Evolutionary conservation across 2,888 invertebrate genomes (phyloP), one percentile per base, ranked within the genome.

Genomic region (Athripsodes cinereus): DNA sequence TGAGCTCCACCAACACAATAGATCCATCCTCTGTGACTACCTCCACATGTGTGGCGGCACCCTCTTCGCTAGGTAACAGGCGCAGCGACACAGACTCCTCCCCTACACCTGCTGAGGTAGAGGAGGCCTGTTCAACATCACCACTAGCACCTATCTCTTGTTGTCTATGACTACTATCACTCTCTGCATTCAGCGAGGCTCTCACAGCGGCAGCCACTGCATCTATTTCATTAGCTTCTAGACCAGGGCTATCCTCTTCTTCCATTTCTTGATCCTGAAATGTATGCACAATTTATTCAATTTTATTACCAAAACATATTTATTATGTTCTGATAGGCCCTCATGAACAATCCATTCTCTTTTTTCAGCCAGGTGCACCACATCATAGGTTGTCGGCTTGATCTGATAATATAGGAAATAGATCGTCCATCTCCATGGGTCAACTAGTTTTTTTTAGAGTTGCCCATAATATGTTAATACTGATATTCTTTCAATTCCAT

Each of bases 1-100:
- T 68, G 22, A 73, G 64, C 64, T 74, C 74, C 73, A 79, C 70
- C 16, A 79, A 69, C 18, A 79, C 72, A 2, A 78, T 70, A 6
- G 76, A 72, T 2, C 78, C 76, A 50, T 80, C 75, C 62, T 72
- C 72, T 0, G 74, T 74, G 1, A 72, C 74, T 1, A 76, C 74
- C 65, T 76, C 74, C 0, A 75, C 74, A 21, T 66, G 65, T 1
- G 65, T 65, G 11, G 64, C 54, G 6, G 59, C 52, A 1, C 65
- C 65, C 13, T 62, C 58, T 34, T 60, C 53, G 35, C 55, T 59
- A 2, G 65, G 65, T 40, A 75, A 65, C 65, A 63, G 48, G 16
- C 61, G 35, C 16, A 63, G 51, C 2, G 52, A 26, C 26, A 60
- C 20, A 13, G 19, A n/a, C n/a, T 57, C 58, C 5, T 53, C 62